Base-by-base conservation (phyloP, 1,140 invertebrate genomes). In the Tetranychus cinnabarinus region DNA sequence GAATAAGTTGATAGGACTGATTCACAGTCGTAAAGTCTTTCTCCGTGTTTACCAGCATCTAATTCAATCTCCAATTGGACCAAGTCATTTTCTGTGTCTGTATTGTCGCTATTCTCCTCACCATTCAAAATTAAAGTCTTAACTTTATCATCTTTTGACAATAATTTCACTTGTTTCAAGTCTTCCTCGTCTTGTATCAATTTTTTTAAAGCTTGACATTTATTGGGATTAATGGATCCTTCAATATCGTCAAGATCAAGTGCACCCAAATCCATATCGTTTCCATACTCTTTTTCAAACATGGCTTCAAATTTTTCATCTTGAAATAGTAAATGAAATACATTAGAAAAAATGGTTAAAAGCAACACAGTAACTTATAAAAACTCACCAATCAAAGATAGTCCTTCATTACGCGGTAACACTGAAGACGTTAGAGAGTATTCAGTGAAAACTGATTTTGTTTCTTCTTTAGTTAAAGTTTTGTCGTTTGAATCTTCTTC, bases 361-460 rank as follows among this genome's bases (percentile, higher is more conserved):
- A 42, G 5, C 31, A 23, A 52, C 23, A 12, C 13, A 15, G 7
- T 2, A 7, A 4, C 1, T 6, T n/a, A n/a, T 7, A 13, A 31
- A 13, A 31, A 52, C 50, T 52, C n/a, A 52, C 50, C 50, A 33
- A 52, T 37, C 42, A 45, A 31, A 15, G 15, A 56, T 0, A 95
- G 74, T 56, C 86, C 82, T 60, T 88, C 79, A 73, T 90, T 93
- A 65, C 91, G 78, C 61, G 78, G 77, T 3, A 96, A 86, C 0
- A 92, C 83, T 67, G 88, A 91, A 54, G 87, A 92, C 0, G 84
- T 84, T 81, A 96, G 86, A 1, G 90, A 95, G 72, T 93, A 96
- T 67, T 88, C 82, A 0, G 90, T 93, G 71, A 95, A 95, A 23
- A 82, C 73, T 0, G 88, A 87, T 70, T 85, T 88, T 0, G 83